A percentile compares a stretch with the other conserved stretches of the same genome.
Conservation (phyloP, 2,113 vertebrate species). For the Leptobrachium leishanense region DNA sequence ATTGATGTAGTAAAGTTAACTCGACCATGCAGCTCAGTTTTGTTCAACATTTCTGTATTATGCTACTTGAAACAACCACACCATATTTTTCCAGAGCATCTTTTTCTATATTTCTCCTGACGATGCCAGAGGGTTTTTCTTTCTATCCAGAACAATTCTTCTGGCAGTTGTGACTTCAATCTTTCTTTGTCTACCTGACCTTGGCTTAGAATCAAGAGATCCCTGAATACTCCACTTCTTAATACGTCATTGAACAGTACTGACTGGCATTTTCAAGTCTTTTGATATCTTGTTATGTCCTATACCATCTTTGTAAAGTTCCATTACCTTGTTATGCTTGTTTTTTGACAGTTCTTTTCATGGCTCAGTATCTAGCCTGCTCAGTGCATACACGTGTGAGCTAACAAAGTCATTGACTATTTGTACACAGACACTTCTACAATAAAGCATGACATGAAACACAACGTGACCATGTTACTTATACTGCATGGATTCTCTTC, state of each 20-base stretch:
- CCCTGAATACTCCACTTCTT: neutral
- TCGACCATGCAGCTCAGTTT: neutral
- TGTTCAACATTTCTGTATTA: neutral
- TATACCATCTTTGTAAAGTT: neutral
- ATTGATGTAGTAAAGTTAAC: slow-evolving; percentile 2
- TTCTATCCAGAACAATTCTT: neutral
- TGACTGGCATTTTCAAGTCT: neutral
- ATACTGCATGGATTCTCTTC: too few species aligned
- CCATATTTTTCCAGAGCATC: neutral
- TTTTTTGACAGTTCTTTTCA: neutral
- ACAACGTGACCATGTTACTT: too few species aligned
- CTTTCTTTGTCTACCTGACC: neutral
- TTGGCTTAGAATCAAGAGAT: slow-evolving; percentile 1
- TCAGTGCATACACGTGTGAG: neutral
- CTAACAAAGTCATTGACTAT: neutral
- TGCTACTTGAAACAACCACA: slow-evolving; percentile 6
- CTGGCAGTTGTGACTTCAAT: neutral
- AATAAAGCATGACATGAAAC: too few species aligned
- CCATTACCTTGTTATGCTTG: neutral
- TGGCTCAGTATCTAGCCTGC: slow-evolving; percentile 3
- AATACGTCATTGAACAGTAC: neutral
- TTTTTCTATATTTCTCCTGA: neutral
- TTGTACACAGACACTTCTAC: neutral
- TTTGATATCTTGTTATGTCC: neutral
- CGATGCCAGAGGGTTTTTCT: neutral